Evolutionary conservation across 1,140 invertebrate genomes (phyloP).

Genomic region (Drosophila nannoptera): DNA sequence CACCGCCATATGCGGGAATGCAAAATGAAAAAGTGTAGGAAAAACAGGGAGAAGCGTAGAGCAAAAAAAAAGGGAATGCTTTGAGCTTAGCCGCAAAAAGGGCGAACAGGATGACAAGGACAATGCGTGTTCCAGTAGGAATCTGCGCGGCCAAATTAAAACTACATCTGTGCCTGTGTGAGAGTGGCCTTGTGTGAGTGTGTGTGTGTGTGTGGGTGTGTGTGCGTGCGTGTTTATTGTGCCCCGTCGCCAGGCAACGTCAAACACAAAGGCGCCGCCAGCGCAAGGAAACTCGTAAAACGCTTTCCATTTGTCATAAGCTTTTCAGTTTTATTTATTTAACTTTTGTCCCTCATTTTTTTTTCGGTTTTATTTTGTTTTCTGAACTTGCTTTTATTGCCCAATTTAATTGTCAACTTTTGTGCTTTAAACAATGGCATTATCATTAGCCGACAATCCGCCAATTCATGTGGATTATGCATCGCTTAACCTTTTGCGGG

Average conservation of each 20-base stretch:
- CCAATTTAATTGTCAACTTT: slow-evolving; percentile 28
- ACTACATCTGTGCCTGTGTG: slow-evolving; percentile 42
- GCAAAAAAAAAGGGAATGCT: neutral
- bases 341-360: neutral
- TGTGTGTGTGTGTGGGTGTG: slow-evolving; percentile 8
- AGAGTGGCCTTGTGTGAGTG: slow-evolving; percentile 11
- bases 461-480: slow-evolving; percentile 3
- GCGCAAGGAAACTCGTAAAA: slow-evolving; percentile 30
- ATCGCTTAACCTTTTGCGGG: neutral
- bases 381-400: slow-evolving; percentile 1
- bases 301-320: slow-evolving; percentile 25
- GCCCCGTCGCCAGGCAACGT: slow-evolving; percentile 26
- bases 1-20: neutral
- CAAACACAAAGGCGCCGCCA: slow-evolving; percentile 27
- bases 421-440: slow-evolving; percentile 19
- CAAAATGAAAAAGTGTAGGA: neutral
- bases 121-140: slow-evolving; percentile 25
- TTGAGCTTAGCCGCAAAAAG: neutral
- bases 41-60: neutral
- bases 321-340: slow-evolving; percentile 1
- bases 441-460: slow-evolving; percentile 10
- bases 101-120: slow-evolving; percentile 24
- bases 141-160: slow-evolving; percentile 56
- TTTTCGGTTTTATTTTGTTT: neutral
- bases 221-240: slow-evolving; percentile 1